These are phyloP conservation scores for Procambarus clarkii DNA, from an alignment of 1,140 invertebrate species.

Conservation along the genomic window DNA sequence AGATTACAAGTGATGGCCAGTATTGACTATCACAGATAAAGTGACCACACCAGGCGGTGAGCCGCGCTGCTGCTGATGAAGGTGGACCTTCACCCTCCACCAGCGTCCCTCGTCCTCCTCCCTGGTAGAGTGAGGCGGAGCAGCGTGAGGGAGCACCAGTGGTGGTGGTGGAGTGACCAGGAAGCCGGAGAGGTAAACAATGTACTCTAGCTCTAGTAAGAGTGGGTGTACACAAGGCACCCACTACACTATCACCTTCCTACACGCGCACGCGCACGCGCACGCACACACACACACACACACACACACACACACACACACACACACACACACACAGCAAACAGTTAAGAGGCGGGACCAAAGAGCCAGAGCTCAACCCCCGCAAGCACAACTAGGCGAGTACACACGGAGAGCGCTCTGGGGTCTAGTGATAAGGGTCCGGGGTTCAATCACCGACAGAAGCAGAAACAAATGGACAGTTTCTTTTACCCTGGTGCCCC, in stretches of 20 bases:
- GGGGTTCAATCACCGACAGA: too few species aligned
- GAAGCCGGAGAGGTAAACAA: background rate
- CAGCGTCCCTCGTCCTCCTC: too few species aligned
- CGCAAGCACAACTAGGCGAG: too few species aligned
- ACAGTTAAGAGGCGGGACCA: too few species aligned
- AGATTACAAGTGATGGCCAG: background rate
- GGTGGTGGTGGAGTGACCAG: background rate
- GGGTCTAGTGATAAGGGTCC: too few species aligned
- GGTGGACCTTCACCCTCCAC: too few species aligned
- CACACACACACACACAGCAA: too few species aligned
- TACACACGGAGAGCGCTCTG: too few species aligned
- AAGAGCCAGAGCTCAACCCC: too few species aligned
- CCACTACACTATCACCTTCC: background rate
- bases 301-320: background rate
- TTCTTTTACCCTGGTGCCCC: too few species aligned
- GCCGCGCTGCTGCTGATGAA: background rate
- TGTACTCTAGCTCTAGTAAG: background rate
- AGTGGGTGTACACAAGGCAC: background rate
- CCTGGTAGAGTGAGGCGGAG: background rate
- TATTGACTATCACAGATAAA: conserved; percentile 13
- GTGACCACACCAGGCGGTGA: background rate
- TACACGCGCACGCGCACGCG: background rate
- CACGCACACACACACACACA: background rate
- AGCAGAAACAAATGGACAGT: too few species aligned
- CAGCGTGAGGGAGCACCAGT: background rate